A percentile compares a stretch with the other conserved stretches of the same genome.
Conservation (phyloP, 1,140 invertebrate genomes). For the Eurosta solidaginis region DNA sequence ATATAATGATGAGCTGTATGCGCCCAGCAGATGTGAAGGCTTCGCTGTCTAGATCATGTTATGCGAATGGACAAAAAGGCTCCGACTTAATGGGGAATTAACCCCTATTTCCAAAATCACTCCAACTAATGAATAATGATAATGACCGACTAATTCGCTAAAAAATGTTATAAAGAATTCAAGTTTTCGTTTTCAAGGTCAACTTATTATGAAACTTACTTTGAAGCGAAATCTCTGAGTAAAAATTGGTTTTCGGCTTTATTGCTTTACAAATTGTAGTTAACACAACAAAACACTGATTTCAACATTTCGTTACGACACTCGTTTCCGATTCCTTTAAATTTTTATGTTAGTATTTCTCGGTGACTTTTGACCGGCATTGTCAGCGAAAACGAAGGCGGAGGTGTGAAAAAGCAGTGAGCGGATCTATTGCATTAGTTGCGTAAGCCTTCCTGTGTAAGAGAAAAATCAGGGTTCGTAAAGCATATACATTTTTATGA, state of each 20-base stretch:
- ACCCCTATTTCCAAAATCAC: too few species aligned
- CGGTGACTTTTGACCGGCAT: background rate
- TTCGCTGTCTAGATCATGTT: too few species aligned
- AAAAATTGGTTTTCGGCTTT: background rate
- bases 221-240: too few species aligned
- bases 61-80: too few species aligned
- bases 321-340: background rate
- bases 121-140: background rate
- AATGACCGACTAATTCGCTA: background rate
- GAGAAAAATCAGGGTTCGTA: too few species aligned
- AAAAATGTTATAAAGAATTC: background rate
- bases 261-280: background rate
- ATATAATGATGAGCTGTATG: too few species aligned
- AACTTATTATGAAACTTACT: background rate
- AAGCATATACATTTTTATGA: too few species aligned
- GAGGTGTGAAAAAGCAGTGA: background rate
- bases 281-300: constrained; percentile 6
- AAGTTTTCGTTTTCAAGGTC: background rate
- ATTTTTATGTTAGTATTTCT: background rate
- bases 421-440: constrained; percentile 13
- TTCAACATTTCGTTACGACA: constrained; percentile 15
- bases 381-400: background rate
- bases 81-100: too few species aligned
- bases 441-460: too few species aligned
- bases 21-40: too few species aligned